Conservation (phyloP, 2,797 vertebrate species). For the Ceyx erithaca region DNA sequence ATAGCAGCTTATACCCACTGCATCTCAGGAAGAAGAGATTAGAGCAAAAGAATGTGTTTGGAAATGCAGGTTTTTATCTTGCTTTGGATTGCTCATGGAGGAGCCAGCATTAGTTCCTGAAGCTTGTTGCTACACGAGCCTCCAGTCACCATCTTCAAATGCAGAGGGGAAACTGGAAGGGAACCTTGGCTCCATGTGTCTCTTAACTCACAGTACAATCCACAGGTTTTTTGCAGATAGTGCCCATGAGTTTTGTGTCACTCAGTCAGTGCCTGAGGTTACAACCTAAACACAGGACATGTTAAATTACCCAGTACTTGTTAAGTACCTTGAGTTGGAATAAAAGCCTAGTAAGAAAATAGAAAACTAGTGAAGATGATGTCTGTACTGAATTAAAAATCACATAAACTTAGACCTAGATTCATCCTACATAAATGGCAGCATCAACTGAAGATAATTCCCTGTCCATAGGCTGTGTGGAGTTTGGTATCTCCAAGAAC, state of each 20-base stretch:
- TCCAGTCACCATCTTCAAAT: neutral
- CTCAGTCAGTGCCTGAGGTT: neutral
- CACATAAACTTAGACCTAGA: neutral
- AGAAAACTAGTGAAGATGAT: neutral
- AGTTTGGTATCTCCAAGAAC: neutral
- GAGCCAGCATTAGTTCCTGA: neutral
- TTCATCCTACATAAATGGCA: neutral
- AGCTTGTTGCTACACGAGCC: neutral
- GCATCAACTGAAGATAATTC: neutral
- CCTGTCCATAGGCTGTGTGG: neutral
- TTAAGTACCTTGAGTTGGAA: neutral
- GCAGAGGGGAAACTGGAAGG: neutral
- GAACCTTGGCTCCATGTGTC: accelerated
- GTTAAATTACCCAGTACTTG: neutral
- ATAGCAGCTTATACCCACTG: neutral
- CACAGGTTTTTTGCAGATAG: neutral
- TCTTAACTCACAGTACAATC: neutral
- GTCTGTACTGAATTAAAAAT: neutral
- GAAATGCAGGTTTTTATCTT: neutral
- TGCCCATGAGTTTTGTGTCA: neutral
- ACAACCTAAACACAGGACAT: neutral
- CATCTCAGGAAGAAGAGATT: neutral
- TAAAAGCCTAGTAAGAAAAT: neutral
- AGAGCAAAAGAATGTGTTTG: neutral
- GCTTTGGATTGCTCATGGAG: neutral